Conservation (phyloP, 2,888 invertebrate genomes). For the Torymus texanus region DNA sequence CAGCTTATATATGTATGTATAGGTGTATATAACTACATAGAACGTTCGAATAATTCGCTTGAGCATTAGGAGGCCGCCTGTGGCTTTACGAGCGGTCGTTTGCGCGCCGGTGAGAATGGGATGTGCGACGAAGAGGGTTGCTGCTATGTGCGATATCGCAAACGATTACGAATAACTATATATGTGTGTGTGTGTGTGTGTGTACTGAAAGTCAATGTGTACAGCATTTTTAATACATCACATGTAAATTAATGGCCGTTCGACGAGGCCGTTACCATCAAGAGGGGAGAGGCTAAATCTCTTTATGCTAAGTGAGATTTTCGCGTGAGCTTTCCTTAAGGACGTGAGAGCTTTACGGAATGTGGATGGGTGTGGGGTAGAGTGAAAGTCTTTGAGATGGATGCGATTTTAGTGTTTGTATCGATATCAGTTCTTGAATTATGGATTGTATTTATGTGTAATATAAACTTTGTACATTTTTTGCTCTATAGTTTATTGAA, state of each 20-base stretch:
- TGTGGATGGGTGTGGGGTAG: too few relatives aligned
- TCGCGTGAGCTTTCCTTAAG: slow-evolving; percentile 4
- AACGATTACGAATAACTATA: slow-evolving; percentile 55
- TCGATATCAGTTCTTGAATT: too few relatives aligned
- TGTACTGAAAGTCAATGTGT: slow-evolving; percentile 42
- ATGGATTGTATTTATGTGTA: too few relatives aligned
- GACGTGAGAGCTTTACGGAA: background rate
- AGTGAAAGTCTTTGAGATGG: too few relatives aligned
- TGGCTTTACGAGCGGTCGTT: slow-evolving; percentile 55
- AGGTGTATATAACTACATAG: slow-evolving; percentile 22
- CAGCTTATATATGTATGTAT: background rate
- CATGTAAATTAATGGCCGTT: slow-evolving; percentile 50
- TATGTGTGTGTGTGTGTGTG: slow-evolving; percentile 14
- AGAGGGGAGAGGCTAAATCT: slow-evolving; percentile 28
- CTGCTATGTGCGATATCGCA: slow-evolving; percentile 39
- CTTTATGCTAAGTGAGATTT: slow-evolving; percentile 22
- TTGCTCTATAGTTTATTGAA: too few relatives aligned
- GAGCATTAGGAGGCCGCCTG: slow-evolving; percentile 46
- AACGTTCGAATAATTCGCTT: slow-evolving; percentile 50
- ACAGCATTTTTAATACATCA: slow-evolving; percentile 47
- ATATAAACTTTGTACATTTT: too few relatives aligned
- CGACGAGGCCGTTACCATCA: slow-evolving; percentile 12
- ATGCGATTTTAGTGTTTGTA: too few relatives aligned
- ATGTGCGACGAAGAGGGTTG: slow-evolving; percentile 46
- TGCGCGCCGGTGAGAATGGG: slow-evolving; percentile 47